phyloP scores from a whole-genome alignment of 2,797 vertebrate species.

The Pyrocephalus nanus region DNA sequence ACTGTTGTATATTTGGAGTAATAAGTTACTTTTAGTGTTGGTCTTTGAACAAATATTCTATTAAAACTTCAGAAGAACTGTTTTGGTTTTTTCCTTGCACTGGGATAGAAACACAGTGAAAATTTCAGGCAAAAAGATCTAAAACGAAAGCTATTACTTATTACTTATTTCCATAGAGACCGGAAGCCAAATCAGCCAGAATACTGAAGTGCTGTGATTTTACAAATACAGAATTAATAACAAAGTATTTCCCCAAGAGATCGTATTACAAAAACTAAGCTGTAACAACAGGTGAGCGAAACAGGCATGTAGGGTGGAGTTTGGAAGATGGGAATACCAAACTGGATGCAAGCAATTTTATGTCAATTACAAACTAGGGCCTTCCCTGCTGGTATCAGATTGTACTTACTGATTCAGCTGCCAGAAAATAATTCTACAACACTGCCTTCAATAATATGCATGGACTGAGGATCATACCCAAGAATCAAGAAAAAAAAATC shows the following conservation, averaged over 20 bases:
- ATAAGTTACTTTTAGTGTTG: not conserved
- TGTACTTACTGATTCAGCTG: not conserved
- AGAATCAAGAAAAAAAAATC: not conserved
- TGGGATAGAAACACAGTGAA: not conserved
- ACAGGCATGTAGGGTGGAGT: not conserved
- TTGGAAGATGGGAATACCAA: not conserved
- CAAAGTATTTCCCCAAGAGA: not conserved
- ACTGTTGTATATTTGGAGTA: not conserved
- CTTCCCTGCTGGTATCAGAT: not conserved
- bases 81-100: not conserved
- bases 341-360: not conserved
- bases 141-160: not conserved
- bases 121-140: not conserved
- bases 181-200: not conserved
- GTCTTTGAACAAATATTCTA: not conserved
- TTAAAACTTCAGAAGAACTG: not conserved
- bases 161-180: conserved; percentile 1
- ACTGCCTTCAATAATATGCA: not conserved
- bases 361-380: not conserved
- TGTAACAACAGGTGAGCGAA: not conserved
- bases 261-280: not conserved
- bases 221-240: not conserved
- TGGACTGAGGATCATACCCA: not conserved
- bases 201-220: not conserved
- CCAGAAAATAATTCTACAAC: not conserved